phyloP scores from a whole-genome alignment of 2,888 invertebrate species.

The Plebejus argus region DNA sequence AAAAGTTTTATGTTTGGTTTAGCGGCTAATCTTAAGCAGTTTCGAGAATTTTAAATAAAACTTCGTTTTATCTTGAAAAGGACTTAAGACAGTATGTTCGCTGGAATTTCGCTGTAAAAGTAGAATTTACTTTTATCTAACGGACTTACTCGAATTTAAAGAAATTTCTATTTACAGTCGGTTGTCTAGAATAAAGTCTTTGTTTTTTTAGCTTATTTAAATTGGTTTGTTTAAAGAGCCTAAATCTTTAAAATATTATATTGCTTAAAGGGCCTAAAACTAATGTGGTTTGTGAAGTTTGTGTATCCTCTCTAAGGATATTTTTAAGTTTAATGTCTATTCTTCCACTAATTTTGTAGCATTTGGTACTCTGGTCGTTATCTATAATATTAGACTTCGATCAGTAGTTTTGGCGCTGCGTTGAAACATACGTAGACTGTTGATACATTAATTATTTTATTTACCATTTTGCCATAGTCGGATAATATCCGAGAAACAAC shows the following conservation, averaged over 20 bases:
- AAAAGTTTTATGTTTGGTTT: background rate
- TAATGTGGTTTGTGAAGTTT: too few relatives aligned
- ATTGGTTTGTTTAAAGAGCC: background rate
- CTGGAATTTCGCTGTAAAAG: constrained; percentile 13
- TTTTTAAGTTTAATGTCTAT: too few relatives aligned
- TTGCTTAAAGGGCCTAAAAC: too few relatives aligned
- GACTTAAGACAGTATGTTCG: constrained; percentile 10
- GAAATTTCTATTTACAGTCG: background rate
- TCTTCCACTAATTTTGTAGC: too few relatives aligned
- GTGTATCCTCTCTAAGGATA: too few relatives aligned
- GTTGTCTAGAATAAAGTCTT: background rate
- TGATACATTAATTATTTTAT: too few relatives aligned
- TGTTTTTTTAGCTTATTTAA: background rate
- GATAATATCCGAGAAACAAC: background rate
- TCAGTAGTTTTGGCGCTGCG: too few relatives aligned
- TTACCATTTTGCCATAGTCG: too few relatives aligned
- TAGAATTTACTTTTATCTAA: constrained; percentile 9
- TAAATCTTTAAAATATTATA: background rate
- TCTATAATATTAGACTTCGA: too few relatives aligned
- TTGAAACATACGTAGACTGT: too few relatives aligned
- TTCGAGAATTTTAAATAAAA: constrained; percentile 11
- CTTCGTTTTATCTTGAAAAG: constrained; percentile 1
- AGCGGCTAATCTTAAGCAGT: background rate
- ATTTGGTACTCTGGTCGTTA: too few relatives aligned
- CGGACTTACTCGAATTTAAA: constrained; percentile 8